Evolutionary conservation across 2,797 vertebrate species (phyloP), one percentile per base, ranked within the genome.

Genomic region (Megaceryle alcyon): DNA sequence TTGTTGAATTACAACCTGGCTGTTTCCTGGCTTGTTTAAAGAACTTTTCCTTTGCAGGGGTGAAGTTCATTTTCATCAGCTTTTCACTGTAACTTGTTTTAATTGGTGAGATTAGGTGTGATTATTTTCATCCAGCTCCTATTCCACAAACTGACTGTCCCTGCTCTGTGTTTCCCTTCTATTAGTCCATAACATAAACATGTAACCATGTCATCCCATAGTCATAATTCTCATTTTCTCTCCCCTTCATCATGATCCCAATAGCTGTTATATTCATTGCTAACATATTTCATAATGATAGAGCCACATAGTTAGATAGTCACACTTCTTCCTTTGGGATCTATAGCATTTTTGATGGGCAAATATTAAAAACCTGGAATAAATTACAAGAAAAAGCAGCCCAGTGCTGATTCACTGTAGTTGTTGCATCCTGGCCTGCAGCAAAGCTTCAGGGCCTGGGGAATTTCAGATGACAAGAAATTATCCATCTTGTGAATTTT

Each of bases 321-420:
- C 70, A 25, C 16, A 7, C 8, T 18, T 37, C 12, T 31, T 48
- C 44, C 31, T 28, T 22, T 21, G 37, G 33, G 49, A 26, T 26
- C 23, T 22, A 3, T 37, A 25, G 22, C 26, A 28, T 49, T 81
- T 91, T 35, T 51, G 31, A 39, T 70, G 41, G 31, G 9, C 22
- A 11, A 3, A 26, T 41, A 26, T 41, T 86, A 35, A 68, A 69
- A 46, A n/a, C 26, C 4, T 43, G 56, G 21, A 68, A 53, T 63
- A 82, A 68, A 63, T 29, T 9, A 23, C 9, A 41, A 21, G n/a
- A 33, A 54, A 39, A 77, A 19, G 19, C 14, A 44, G 12, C 70
- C 21, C 19, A 35, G 14, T 0, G 1, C 48, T n/a, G 9, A 31
- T 73, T 53, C 29, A 44, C 29, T 0, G 2, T 39, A 26, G 22